Conservation (phyloP, 2,888 invertebrate genomes). For the Tanypteryx hageni region DNA sequence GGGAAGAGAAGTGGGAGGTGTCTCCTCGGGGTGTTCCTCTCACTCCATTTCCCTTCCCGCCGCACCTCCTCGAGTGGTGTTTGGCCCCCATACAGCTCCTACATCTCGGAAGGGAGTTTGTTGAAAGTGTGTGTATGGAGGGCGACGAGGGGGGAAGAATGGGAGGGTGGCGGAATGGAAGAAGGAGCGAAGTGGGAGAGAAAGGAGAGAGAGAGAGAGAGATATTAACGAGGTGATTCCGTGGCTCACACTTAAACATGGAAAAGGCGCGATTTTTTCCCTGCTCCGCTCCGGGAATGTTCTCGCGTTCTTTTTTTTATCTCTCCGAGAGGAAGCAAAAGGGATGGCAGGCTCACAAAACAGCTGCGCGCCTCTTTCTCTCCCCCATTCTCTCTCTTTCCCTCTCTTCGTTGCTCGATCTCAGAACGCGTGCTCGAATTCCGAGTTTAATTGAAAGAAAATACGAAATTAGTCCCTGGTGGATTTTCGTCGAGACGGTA, state of each 20-base stretch:
- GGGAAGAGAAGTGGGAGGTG: too few species aligned
- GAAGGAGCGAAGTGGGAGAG: background rate
- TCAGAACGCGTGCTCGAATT: too few species aligned
- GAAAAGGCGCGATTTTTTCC: background rate
- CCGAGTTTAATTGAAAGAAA: too few species aligned
- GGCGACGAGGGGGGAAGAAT: background rate
- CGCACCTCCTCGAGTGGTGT: background rate
- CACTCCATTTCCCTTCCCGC: constrained; percentile 14
- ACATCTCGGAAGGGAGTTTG: background rate
- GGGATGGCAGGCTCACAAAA: background rate
- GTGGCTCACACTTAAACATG: constrained; percentile 4
- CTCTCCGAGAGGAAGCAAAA: background rate
- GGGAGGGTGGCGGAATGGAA: background rate
- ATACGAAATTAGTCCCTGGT: too few species aligned
- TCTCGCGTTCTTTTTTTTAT: background rate
- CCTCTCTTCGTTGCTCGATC: background rate
- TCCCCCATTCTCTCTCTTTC: too few species aligned
- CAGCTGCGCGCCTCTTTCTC: background rate
- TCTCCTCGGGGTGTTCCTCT: background rate
- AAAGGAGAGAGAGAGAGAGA: background rate
- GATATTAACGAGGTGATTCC: constrained; percentile 8
- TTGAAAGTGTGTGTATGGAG: too few species aligned
- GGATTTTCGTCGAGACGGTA: too few species aligned
- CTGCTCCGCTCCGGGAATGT: background rate
- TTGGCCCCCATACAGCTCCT: background rate